Evolutionary conservation across 2,797 vertebrate species (phyloP).

Genomic region (Ctenopoma kingsleyae): DNA sequence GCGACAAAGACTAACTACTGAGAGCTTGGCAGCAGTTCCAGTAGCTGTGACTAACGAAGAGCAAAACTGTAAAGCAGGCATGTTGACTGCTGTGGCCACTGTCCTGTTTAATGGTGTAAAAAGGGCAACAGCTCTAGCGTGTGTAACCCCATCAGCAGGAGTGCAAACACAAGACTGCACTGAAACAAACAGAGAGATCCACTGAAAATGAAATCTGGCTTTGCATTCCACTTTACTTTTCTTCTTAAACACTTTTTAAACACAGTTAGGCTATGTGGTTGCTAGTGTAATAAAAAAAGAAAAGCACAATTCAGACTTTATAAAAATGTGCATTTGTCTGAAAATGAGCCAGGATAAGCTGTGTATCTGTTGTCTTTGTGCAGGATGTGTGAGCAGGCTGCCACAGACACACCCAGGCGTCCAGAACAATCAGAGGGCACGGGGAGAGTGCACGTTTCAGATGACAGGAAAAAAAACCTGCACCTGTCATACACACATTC

Average conservation of each 20-base stretch:
- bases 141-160: constrained; percentile 11
- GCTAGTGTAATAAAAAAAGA: neutral
- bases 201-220: neutral
- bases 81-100: constrained; percentile 3
- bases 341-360: constrained; percentile 29
- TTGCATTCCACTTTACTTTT: neutral
- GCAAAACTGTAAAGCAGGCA: constrained; percentile 50
- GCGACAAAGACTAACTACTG: constrained; percentile 44
- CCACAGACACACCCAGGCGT: constrained; percentile 30
- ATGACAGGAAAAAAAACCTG: constrained; percentile 59
- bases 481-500: constrained; percentile 79
- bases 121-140: constrained; percentile 14
- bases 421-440: constrained; percentile 59
- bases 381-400: constrained; percentile 26
- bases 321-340: constrained; percentile 8
- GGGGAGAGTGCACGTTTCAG: constrained; percentile 59
- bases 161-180: constrained; percentile 1
- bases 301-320: neutral
- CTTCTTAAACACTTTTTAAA: neutral
- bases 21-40: constrained; percentile 58
- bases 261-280: neutral
- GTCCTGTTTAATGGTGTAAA: constrained; percentile 18
- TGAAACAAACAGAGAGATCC: neutral
- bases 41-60: constrained; percentile 52
- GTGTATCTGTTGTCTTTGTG: constrained; percentile 22